phyloP scores from a whole-genome alignment of 2,797 vertebrate species.

The Eleutherodactylus coqui region DNA sequence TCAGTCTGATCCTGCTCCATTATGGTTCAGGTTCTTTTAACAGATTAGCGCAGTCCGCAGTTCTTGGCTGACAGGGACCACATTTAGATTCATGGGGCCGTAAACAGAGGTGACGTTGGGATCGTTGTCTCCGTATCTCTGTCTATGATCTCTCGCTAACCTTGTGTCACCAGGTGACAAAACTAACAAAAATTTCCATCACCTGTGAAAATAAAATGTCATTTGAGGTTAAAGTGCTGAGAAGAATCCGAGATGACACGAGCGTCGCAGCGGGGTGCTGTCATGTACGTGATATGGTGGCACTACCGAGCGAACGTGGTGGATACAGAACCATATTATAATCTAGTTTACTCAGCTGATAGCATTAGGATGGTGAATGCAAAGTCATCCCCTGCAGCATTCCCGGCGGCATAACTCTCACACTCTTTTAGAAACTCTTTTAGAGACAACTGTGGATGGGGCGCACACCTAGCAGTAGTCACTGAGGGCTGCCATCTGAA shows the following conservation, averaged over 20 bases:
- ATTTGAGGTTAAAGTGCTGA: not conserved
- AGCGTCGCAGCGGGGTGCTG: not conserved
- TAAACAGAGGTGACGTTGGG: not conserved
- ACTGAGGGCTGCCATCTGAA: too few species aligned
- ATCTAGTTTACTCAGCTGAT: not conserved
- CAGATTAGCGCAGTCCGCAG: too few species aligned
- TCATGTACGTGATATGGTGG: not conserved
- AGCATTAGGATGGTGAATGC: not conserved
- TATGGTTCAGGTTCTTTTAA: too few species aligned
- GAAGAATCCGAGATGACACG: not conserved
- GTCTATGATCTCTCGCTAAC: not conserved
- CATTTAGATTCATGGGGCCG: not conserved
- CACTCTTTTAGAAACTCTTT: too few species aligned
- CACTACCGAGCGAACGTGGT: not conserved
- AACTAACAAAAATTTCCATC: not conserved
- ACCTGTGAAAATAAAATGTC: not conserved
- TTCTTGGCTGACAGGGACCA: too few species aligned
- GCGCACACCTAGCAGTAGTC: too few species aligned
- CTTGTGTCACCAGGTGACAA: constrained; percentile 9
- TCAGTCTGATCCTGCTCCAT: too few species aligned
- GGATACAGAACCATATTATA: not conserved
- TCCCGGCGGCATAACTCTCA: too few species aligned
- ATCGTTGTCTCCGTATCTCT: not conserved
- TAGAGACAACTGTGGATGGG: too few species aligned
- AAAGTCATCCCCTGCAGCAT: too few species aligned